Conservation (phyloP, 2,888 invertebrate species). For the Nasonia oneida region DNA sequence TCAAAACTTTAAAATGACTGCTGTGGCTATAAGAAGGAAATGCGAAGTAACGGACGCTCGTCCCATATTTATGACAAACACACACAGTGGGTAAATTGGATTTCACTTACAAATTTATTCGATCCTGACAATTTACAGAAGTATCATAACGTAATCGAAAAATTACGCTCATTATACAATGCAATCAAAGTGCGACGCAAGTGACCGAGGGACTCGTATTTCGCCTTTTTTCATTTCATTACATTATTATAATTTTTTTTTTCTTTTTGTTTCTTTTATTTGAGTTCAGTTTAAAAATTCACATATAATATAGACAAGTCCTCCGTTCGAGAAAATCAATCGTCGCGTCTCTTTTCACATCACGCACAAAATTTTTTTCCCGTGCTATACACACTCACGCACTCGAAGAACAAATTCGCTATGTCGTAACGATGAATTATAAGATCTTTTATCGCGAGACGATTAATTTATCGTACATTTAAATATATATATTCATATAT, state of each 20-base stretch:
- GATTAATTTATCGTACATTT: conserved; percentile 74
- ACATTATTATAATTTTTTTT: conserved; percentile 16
- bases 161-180: conserved; percentile 61
- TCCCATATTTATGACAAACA: conserved; percentile 57
- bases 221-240: background rate
- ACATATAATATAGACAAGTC: conserved; percentile 33
- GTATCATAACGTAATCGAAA: conserved; percentile 61
- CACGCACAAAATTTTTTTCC: conserved; percentile 49
- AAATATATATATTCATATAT: conserved; percentile 66
- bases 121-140: conserved; percentile 63
- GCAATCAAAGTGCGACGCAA: conserved; percentile 57
- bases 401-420: conserved; percentile 59
- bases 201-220: conserved; percentile 53
- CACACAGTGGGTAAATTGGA: conserved; percentile 57
- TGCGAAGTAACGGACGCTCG: conserved; percentile 54
- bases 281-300: conserved; percentile 34
- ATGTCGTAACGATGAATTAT: conserved; percentile 54
- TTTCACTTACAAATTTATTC: conserved; percentile 63
- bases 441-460: conserved; percentile 64
- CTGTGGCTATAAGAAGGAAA: conserved; percentile 55
- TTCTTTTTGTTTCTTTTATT: conserved; percentile 7
- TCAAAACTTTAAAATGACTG: conserved; percentile 56
- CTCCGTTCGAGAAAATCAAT: conserved; percentile 24
- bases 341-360: conserved; percentile 26
- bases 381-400: conserved; percentile 57